Evolutionary conservation across 2,797 vertebrate genomes (phyloP), one percentile per base, ranked within the genome.

Genomic region (Astyanax mexicanus): DNA sequence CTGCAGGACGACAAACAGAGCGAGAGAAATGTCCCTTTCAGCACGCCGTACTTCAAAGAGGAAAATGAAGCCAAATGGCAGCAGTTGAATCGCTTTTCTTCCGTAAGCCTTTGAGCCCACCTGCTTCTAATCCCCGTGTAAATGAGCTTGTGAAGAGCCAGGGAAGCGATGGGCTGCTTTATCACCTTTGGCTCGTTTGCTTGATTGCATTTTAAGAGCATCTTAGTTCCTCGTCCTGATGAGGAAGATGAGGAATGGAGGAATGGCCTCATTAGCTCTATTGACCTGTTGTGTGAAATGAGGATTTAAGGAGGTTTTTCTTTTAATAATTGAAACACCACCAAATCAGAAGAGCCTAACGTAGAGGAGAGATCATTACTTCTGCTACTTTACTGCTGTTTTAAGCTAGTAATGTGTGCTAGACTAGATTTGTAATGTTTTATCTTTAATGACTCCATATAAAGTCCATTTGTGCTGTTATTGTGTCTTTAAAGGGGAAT

Each of bases 1-100:
- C 2, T 29, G 58, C n/a, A 19, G 35, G 12, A 21, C 38, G 19
- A 40, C 9, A 21, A 65, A 15, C 21, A 27, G 19, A 62, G 37
- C 60, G 21, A 62, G 60, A 45, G 10, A 27, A 27, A 65, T 65
- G 61, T 65, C 61, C 40, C 40, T 38, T 75, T 68, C 64, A 68
- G 54, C 52, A n/a, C 10, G 0, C 10, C 21, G 9, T 58, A 38
- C 5, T 69, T 61, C 57, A 52, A 57, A 29, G 8, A 45, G 42
- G 61, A 42, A 65, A 69, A 69, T 29, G 38, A 68, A 68, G 73
- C 35, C 73, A 17, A 58, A 49, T 9, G 42, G 25, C 5, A 13
- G 19, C 23, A 15, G n/a, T 68, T 75, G 58, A 75, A 65, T 52
- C 49, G 7, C 17, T 5, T 15, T n/a, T 25, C 6, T 45, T 61